Base-by-base conservation (phyloP, 2,888 invertebrate species). In the Trichacis sp. region DNA sequence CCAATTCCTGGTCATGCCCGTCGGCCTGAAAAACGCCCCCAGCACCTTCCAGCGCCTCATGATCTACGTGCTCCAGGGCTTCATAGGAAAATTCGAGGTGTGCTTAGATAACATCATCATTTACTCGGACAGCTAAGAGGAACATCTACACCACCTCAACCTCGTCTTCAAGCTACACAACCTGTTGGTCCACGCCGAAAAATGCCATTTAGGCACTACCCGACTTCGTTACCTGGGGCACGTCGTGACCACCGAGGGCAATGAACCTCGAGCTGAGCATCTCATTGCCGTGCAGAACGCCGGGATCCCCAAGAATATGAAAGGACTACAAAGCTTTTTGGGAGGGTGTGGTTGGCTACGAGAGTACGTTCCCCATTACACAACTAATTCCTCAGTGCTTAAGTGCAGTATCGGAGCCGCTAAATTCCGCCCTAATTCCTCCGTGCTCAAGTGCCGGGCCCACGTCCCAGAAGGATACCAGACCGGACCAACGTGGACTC, bases 51-150 rank as follows among this genome's bases (percentile, higher is more conserved):
- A 56, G 36, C 5, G 45, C 0, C 36, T 59, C 0, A 74, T 75
- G 70, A 43, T 48, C 2, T 62, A 64, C n/a, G 73, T 72, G 0
- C 62, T 73, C 9, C 17, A 49, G 0, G 73, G 70, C 0, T 68
- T 65, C 36, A 46, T 73, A 1, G 53, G 63, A 5, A 40, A 63
- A 1, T 49, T 49, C 9, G 14, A 64, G 4, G 73, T 69, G 0
- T 77, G 77, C 52, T 33, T 78, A 2, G 77, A 77, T 46, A 75
- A 77, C 51, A 71, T 78, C 12, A 70, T 78, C 15, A 42, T 74
- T n/a, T 71, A 64, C 55, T 64, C 63, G 1, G 24, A 60, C 1
- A 40, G 36, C 17, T 56, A 20, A 29, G 47, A 55, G 1, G 60
- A 71, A 6, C 73, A 74, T 50, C 57, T 73, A 0, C 14, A 36